Conservation (phyloP, 2,113 vertebrate species). For the Nyctibius bracteatus region DNA sequence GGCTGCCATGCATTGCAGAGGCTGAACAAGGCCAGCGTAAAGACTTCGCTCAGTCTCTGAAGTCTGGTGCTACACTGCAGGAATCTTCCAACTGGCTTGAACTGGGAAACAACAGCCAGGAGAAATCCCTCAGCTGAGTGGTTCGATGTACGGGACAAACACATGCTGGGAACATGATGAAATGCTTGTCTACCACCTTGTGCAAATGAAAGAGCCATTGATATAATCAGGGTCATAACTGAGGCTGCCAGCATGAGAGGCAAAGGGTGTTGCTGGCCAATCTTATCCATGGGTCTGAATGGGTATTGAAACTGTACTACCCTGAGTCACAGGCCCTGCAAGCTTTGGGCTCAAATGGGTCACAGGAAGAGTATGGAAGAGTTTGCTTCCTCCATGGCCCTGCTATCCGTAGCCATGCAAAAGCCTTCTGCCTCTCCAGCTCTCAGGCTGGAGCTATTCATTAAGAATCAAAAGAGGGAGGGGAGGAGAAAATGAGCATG, state of each 20-base stretch:
- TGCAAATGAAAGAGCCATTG: neutral
- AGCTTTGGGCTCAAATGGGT: rapidly evolving
- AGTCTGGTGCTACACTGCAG: neutral
- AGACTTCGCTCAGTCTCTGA: neutral
- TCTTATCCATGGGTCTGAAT: neutral
- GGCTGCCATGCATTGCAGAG: neutral
- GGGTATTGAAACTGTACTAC: neutral
- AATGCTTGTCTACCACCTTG: neutral
- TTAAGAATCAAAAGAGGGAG: neutral
- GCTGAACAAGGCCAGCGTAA: neutral
- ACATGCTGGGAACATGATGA: neutral
- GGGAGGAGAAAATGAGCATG: neutral
- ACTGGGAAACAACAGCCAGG: rapidly evolving
- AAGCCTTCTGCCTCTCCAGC: neutral
- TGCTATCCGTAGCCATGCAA: neutral
- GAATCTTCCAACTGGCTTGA: neutral
- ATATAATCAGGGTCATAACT: neutral
- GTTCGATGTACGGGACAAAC: neutral
- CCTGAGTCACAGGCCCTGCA: neutral
- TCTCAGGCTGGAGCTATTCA: neutral
- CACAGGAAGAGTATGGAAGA: neutral
- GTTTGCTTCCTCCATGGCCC: neutral
- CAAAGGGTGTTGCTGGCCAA: neutral
- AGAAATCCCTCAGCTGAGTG: neutral
- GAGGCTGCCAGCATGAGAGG: neutral